Evolutionary conservation across 2,113 vertebrate species (phyloP).

Genomic region (Tretioscincus oriximinensis): DNA sequence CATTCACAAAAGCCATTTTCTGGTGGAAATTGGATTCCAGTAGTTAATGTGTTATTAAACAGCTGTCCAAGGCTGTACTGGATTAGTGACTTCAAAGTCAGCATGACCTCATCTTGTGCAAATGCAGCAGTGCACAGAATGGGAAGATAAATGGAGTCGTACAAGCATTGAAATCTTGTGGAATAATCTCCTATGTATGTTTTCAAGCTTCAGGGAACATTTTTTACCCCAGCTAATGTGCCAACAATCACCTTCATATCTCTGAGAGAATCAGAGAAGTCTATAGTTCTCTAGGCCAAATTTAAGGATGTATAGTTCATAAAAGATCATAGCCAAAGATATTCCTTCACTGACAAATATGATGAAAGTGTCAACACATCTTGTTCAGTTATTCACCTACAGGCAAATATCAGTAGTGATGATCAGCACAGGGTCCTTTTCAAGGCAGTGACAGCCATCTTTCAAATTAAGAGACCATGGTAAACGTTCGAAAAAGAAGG

Average conservation of each 20-base stretch:
- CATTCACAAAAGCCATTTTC: background rate
- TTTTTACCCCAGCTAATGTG: background rate
- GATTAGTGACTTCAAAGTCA: background rate
- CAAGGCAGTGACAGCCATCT: background rate
- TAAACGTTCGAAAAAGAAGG: background rate
- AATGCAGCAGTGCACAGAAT: background rate
- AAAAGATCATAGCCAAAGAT: background rate
- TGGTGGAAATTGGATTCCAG: slow-evolving; percentile 3
- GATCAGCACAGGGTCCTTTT: background rate
- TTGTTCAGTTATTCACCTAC: background rate
- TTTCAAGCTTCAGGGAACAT: background rate
- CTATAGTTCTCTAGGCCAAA: background rate
- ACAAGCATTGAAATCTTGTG: background rate
- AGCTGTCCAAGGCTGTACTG: background rate
- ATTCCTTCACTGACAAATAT: background rate
- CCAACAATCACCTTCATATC: background rate
- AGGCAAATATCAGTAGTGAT: background rate
- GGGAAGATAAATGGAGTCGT: background rate
- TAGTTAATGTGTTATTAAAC: background rate
- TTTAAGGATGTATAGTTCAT: background rate
- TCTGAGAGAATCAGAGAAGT: background rate
- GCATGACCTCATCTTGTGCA: slow-evolving; percentile 3
- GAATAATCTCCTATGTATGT: background rate
- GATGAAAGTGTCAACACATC: background rate
- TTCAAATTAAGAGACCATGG: background rate